Percentiles rank a stretch among this genome's conserved stretches.
Evolutionary conservation across 2,888 invertebrate genomes (phyloP).

Genomic region (Panopea generosa): DNA sequence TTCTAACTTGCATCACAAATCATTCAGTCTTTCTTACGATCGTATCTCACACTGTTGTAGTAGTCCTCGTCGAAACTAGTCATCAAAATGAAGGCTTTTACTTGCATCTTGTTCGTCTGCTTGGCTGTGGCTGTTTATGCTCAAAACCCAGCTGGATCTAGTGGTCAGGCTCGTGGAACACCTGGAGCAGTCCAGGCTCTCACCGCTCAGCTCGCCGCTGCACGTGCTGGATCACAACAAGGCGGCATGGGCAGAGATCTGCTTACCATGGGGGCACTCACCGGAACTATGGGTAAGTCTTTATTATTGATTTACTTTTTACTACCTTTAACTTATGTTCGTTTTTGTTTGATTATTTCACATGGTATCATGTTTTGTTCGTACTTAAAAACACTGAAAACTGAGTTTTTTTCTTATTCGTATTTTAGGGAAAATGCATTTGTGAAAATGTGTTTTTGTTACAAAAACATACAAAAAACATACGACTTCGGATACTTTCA

Average conservation of each 20-base stretch:
- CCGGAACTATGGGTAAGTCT: conserved; percentile 9
- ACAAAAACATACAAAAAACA: no score
- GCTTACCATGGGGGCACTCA: background rate
- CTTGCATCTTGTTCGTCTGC: background rate
- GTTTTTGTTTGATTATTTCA: no score
- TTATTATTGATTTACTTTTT: background rate
- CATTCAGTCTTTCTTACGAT: no score
- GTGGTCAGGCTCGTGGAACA: background rate
- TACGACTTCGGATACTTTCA: no score
- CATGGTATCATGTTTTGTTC: no score
- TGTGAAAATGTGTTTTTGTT: no score
- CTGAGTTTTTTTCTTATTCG: no score
- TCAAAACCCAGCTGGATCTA: conserved; percentile 2
- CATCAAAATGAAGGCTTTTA: background rate
- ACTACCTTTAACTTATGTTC: background rate
- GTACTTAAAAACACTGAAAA: no score
- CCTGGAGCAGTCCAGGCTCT: background rate
- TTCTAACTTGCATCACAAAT: no score
- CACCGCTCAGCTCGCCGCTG: background rate
- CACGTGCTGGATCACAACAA: background rate
- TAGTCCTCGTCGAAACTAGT: no score
- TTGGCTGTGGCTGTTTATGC: conserved; percentile 5
- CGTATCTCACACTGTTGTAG: no score
- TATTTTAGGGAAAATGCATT: no score
- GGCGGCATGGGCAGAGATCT: background rate